Percentiles rank a stretch among this genome's conserved stretches.
Evolutionary conservation across 2,888 invertebrate genomes (phyloP).

Genomic region (Heliconius sara): DNA sequence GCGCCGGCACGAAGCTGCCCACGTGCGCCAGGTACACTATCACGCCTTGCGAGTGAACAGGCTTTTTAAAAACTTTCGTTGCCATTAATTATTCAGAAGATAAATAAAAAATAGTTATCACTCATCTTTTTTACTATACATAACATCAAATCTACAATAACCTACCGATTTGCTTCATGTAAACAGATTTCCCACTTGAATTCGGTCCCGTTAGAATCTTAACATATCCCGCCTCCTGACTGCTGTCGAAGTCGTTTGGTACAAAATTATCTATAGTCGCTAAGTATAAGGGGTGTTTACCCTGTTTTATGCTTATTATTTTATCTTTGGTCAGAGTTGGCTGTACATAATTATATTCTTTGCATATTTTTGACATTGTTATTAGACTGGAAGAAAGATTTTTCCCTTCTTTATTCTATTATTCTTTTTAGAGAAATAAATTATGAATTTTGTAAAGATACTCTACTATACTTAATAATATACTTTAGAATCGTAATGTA

Average conservation of each 20-base stretch:
- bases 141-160: not conserved
- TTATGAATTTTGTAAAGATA: too few relatives aligned
- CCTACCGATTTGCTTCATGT: slow-evolving; percentile 90
- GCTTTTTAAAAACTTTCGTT: too few relatives aligned
- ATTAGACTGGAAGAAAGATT: slow-evolving; percentile 81
- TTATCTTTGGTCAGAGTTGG: slow-evolving; percentile 85
- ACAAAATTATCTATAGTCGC: slow-evolving; percentile 84
- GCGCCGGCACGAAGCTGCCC: slow-evolving; percentile 95
- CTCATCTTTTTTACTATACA: too few relatives aligned
- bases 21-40: slow-evolving; percentile 94
- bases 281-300: slow-evolving; percentile 91
- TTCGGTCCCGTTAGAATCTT: slow-evolving; percentile 95
- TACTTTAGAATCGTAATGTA: too few relatives aligned
- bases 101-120: too few relatives aligned
- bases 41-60: slow-evolving; percentile 66
- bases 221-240: slow-evolving; percentile 78
- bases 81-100: too few relatives aligned
- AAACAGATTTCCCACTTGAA: slow-evolving; percentile 96
- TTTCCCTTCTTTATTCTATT: not conserved
- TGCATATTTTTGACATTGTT: slow-evolving; percentile 86
- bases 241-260: slow-evolving; percentile 88
- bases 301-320: slow-evolving; percentile 85
- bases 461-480: too few relatives aligned
- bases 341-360: slow-evolving; percentile 86
- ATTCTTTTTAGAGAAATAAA: not conserved